phyloP scores from a whole-genome alignment of 2,113 vertebrate genomes.

The Gasterosteus aculeatus region DNA sequence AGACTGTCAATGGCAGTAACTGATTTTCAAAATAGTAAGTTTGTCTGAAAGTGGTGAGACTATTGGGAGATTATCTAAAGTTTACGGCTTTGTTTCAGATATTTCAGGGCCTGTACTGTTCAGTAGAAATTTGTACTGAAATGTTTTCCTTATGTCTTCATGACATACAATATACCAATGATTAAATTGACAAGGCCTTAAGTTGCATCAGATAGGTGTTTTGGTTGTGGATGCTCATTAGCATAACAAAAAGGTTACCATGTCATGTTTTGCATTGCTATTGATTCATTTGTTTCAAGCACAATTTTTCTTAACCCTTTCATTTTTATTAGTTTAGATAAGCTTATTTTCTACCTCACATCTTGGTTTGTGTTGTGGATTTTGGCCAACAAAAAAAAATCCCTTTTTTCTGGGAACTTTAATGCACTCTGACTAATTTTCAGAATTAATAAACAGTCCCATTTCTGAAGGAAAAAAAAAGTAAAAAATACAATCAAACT shows the following conservation, averaged over 20 bases:
- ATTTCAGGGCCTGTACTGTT: conserved; percentile 34
- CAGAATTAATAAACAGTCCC: conserved; percentile 23
- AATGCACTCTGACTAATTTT: conserved; percentile 30
- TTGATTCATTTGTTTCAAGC: conserved; percentile 28
- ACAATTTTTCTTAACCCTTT: conserved; percentile 25
- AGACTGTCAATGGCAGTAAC: conserved; percentile 28
- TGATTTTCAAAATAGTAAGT: conserved; percentile 37
- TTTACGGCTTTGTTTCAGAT: conserved; percentile 55
- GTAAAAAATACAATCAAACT: conserved; percentile 56
- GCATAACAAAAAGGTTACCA: conserved; percentile 1
- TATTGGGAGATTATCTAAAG: conserved; percentile 33
- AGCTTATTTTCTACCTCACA: conserved; percentile 62
- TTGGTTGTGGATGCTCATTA: conserved; percentile 42
- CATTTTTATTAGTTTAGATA: conserved; percentile 24
- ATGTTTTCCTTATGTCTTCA: conserved; percentile 37
- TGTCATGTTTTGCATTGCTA: conserved; percentile 13
- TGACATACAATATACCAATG: conserved; percentile 60
- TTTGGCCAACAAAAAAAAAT: conserved; percentile 14
- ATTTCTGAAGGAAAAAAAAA: conserved; percentile 10
- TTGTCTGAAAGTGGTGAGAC: conserved; percentile 31
- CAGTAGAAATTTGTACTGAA: conserved; percentile 21
- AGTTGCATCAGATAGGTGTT: conserved; percentile 49
- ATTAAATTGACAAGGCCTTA: conserved; percentile 66
- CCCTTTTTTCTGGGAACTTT: not conserved
- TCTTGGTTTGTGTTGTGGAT: conserved; percentile 41